Conservation (phyloP, 1,140 invertebrate species). For the Eufriesea mexicana region DNA sequence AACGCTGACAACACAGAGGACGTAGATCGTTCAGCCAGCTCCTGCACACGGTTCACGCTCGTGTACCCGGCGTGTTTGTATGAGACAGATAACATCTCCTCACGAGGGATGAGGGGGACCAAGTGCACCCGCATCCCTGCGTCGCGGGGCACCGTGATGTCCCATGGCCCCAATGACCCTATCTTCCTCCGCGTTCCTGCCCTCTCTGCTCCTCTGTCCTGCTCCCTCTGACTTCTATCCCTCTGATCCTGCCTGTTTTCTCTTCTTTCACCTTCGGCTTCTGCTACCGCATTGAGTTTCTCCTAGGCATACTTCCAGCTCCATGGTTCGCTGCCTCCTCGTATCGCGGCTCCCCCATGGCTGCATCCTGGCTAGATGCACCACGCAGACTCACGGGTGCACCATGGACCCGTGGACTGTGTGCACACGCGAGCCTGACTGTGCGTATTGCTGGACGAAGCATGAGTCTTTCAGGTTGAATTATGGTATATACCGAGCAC, state of each 20-base stretch:
- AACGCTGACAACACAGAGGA: slow-evolving; percentile 5
- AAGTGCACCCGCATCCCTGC: slow-evolving; percentile 60
- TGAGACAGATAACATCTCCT: slow-evolving; percentile 59
- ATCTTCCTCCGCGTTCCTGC: slow-evolving; percentile 41
- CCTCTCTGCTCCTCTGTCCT: background rate
- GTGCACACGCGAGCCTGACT: slow-evolving; percentile 19
- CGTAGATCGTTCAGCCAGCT: background rate
- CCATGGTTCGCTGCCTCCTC: slow-evolving; percentile 53
- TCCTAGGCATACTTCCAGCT: slow-evolving; percentile 32
- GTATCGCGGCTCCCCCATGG: slow-evolving; percentile 28
- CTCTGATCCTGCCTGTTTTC: slow-evolving; percentile 12
- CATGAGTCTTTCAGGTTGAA: background rate
- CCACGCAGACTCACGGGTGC: background rate
- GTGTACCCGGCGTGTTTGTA: slow-evolving; percentile 34
- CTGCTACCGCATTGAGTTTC: slow-evolving; percentile 47
- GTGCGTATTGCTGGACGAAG: slow-evolving; percentile 13
- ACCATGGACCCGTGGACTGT: background rate
- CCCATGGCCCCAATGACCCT: slow-evolving; percentile 66
- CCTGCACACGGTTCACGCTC: background rate
- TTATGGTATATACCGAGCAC: too few relatives aligned
- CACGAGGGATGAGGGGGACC: slow-evolving; percentile 26
- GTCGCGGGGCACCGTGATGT: slow-evolving; percentile 54
- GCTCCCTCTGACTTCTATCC: background rate
- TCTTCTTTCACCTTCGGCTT: slow-evolving; percentile 38
- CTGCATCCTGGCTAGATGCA: slow-evolving; percentile 17